A percentile compares a stretch with the other conserved stretches of the same genome.
Conservation (phyloP, 2,888 invertebrate genomes). For the Coleophora flavipennella region DNA sequence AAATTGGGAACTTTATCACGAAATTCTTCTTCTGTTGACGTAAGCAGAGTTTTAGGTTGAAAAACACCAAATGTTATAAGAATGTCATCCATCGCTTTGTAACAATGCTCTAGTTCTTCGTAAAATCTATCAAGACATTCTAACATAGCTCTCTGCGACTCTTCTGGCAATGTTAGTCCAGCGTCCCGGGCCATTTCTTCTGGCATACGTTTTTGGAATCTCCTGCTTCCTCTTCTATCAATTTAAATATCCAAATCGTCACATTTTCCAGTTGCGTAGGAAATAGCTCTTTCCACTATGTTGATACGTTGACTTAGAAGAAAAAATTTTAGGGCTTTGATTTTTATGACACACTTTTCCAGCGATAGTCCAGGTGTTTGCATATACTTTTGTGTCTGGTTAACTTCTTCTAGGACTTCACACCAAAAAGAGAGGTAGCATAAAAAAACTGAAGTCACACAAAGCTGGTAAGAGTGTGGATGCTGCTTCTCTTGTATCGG, state of each 20-base stretch:
- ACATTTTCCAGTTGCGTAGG: no score
- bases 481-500: constrained; percentile 14
- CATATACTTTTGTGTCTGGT: constrained; percentile 10
- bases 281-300: no score
- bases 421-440: constrained; percentile 10
- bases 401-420: constrained; percentile 11
- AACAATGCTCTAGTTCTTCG: constrained; percentile 5
- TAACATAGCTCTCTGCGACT: constrained; percentile 11
- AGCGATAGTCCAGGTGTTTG: constrained; percentile 8
- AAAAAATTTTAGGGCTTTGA: constrained; percentile 9
- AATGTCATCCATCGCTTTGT: no score
- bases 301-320: neutral
- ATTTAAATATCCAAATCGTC: constrained; percentile 7
- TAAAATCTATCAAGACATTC: constrained; percentile 8
- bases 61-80: no score
- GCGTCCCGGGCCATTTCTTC: constrained; percentile 10
- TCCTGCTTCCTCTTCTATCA: constrained; percentile 6
- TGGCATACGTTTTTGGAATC: constrained; percentile 8
- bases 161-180: constrained; percentile 10
- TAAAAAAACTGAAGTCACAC: constrained; percentile 13
- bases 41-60: no score
- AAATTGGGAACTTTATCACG: no score
- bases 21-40: no score
- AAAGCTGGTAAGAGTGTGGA: constrained; percentile 9
- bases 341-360: constrained; percentile 8